Conservation (phyloP, 2,888 invertebrate genomes). For the Agelastica alni region DNA sequence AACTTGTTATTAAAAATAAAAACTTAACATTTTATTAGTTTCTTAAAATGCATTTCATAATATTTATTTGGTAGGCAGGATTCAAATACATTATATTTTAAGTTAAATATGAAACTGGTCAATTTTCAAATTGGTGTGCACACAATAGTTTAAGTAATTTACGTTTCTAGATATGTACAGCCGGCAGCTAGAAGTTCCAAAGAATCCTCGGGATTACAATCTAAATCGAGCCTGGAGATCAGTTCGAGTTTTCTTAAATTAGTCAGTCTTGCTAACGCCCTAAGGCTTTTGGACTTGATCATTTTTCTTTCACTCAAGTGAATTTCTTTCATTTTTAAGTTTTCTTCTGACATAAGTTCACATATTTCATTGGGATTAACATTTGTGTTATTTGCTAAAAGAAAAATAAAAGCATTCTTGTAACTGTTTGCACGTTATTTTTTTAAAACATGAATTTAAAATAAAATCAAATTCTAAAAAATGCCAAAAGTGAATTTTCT, state of each 20-base stretch:
- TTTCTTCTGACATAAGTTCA: conserved; percentile 42
- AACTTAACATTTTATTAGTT: too few species aligned
- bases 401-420: conserved; percentile 12
- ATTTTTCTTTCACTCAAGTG: conserved; percentile 43
- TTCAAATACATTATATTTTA: too few species aligned
- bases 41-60: too few species aligned
- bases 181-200: conserved; percentile 46
- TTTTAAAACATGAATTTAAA: too few species aligned
- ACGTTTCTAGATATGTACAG: conserved; percentile 45
- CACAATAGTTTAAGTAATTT: conserved; percentile 6
- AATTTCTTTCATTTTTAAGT: conserved; percentile 39
- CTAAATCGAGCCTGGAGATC: conserved; percentile 39
- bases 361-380: conserved; percentile 45
- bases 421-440: too few species aligned
- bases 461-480: too few species aligned
- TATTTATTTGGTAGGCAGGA: too few species aligned
- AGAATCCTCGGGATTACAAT: conserved; percentile 47
- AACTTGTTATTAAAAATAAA: too few species aligned
- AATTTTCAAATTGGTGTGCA: neutral
- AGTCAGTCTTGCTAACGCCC: conserved; percentile 42
- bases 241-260: conserved; percentile 41
- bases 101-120: neutral
- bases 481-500: too few species aligned
- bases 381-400: conserved; percentile 44
- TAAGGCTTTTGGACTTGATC: conserved; percentile 41